A percentile compares a stretch with the other conserved stretches of the same genome.
These are phyloP conservation scores for Poeciliopsis turneri DNA, from an alignment of 2,797 vertebrate species.

Conservation along the genomic window DNA sequence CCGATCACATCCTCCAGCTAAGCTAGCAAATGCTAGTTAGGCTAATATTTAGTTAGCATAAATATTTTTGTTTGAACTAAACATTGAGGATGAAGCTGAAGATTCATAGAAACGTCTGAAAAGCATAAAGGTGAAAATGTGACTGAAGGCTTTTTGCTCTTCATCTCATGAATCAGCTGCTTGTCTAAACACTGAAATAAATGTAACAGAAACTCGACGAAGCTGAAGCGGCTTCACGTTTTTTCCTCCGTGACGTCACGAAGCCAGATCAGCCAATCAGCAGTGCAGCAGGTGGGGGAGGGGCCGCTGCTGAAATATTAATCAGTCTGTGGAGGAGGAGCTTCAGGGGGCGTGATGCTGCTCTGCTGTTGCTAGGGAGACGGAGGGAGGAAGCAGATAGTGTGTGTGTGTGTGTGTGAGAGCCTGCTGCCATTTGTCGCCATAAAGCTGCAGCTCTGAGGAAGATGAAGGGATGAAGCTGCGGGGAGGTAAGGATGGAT, in stretches of 20 bases:
- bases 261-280: neutral
- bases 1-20: no score
- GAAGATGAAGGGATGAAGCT: slow-evolving; percentile 67
- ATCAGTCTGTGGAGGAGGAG: slow-evolving; percentile 39
- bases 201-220: no score
- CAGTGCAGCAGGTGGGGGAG: slow-evolving; percentile 18
- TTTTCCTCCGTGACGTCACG: neutral
- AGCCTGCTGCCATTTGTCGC: slow-evolving; percentile 45
- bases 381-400: slow-evolving; percentile 41
- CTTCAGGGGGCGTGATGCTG: slow-evolving; percentile 60
- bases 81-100: no score
- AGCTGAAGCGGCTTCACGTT: no score
- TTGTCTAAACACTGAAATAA: neutral
- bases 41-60: no score
- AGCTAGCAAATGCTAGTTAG: no score
- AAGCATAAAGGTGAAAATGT: no score
- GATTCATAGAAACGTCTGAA: no score
- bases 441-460: slow-evolving; percentile 26
- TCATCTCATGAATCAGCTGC: neutral
- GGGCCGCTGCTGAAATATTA: slow-evolving; percentile 72
- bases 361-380: slow-evolving; percentile 80
- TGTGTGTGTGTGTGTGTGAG: neutral
- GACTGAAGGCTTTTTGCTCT: no score
- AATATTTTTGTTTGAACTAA: no score
- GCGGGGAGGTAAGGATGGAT: slow-evolving; percentile 34